Conservation (phyloP, 2,113 vertebrate species). For the Cyanoramphus novaezelandiae region DNA sequence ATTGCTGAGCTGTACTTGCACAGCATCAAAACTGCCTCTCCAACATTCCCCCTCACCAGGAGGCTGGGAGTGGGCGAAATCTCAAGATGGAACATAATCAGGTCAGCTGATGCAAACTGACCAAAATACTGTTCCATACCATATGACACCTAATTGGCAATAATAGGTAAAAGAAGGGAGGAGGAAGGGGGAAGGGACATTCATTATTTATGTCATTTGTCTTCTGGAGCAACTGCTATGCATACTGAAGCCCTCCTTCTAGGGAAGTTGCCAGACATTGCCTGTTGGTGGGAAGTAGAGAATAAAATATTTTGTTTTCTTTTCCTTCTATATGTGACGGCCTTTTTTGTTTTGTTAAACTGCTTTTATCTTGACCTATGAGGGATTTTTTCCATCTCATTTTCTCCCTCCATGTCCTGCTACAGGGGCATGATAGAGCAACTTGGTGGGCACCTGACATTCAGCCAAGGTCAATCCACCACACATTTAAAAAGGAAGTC, state of each 20-base stretch:
- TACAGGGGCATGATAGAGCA: not conserved
- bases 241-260: not conserved
- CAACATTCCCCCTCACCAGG: not conserved
- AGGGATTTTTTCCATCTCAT: not conserved
- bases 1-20: not conserved
- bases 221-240: not conserved
- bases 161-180: not conserved
- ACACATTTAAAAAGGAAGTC: not conserved
- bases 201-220: not conserved
- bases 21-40: not conserved
- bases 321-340: not conserved
- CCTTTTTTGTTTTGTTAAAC: not conserved
- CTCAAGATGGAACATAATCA: not conserved
- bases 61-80: not conserved
- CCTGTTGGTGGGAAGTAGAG: not conserved
- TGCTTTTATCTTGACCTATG: not conserved
- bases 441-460: not conserved
- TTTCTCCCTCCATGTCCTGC: not conserved
- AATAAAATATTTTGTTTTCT: not conserved
- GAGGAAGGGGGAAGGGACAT: not conserved
- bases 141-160: not conserved
- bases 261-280: not conserved
- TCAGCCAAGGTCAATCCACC: not conserved
- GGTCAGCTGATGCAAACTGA: not conserved
- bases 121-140: not conserved